Evolutionary conservation across 2,888 invertebrate genomes (phyloP), one percentile per base, ranked within the genome.

Genomic region (Autographa pulchrina): DNA sequence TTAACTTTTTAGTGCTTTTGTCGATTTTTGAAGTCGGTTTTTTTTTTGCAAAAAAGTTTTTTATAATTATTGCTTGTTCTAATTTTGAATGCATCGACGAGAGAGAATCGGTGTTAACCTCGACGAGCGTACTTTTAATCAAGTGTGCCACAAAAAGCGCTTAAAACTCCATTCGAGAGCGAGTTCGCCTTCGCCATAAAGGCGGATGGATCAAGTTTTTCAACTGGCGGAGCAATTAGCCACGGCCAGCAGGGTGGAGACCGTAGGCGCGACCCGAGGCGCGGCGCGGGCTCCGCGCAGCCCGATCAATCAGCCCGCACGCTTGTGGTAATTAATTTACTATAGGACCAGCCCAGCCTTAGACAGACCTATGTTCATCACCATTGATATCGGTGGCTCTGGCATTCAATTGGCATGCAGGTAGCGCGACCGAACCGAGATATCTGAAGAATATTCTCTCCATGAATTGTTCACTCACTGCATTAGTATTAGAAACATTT

Each of bases 291-390:
- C 71, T 73, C 70, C 78, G 75, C 78, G 68, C 74, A 75, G 65
- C 61, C 81, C 87, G 89, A 92, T 92, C 91, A 92, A 92, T 92
- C 92, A 90, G 87, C 80, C 86, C 86, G 83, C 89, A 89, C 89
- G 87, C 86, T 81, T 81, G 73, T 76, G 82, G 82, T 90, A 91
- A 93, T 93, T 93, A 91, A 92, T 92, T 92, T 89, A 87, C 83
- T 84, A 88, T 86, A 84, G 85, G 83, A 80, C 74, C 81, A 41
- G 76, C 79, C 68, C 65, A 68, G 60, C 64, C 67, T 74, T 60
- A 62, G 56, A 32, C 66, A 64, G 56, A 68, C 56, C 35, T 62
- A 58, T 65, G 70, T 72, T 72, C 66, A 65, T 81, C 72, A 76
- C 62, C 68, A 70, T 74, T 70, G 72, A 68, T 79, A 84, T 82